Base-by-base conservation (phyloP, 1,140 invertebrate genomes). In the Ceratosolen fusciceps region DNA sequence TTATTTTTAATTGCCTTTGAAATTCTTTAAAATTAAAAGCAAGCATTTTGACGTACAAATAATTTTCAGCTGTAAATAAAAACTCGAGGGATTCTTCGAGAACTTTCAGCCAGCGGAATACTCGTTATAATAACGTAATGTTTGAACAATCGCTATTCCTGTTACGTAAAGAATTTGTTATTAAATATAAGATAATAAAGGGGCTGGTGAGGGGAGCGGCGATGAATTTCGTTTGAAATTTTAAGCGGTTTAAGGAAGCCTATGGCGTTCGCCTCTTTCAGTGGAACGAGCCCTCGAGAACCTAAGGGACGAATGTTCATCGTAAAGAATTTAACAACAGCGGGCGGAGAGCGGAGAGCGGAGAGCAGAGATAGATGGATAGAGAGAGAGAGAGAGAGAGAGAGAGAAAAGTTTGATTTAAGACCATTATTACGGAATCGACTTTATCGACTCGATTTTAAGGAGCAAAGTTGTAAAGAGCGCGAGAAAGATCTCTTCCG, bases 261-360 rank as follows among this genome's bases (percentile, higher is more conserved):
- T 60, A 60, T 34, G 31, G n/a, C 60, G 60, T 37, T 21, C 83
- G 74, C 81, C 80, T 82, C 84, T 84, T 85, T 83, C 70, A 74
- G 81, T 84, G 82, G 83, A 83, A 56, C 12, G 54, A 56, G n/a
- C 3, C 54, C n/a, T 21, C 82, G 24, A 84, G 79, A 67, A 2
- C 34, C 56, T 10, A 49, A n/a, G 67, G 26, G 84, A 87, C 85
- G 86, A 87, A 87, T 87, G 85, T 81, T 72, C 83, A 84, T 87
- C 85, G 86, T 87, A 86, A 87, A 87, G 85, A 87, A 84, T 87
- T 87, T 87, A 87, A 87, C 85, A 85, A 83, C 83, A 81, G 75
- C 76, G 81, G 78, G 80, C 80, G 75, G 81, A 80, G 80, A 83
- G 78, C 81, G 24, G 58, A 39, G 62, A 74, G 19, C 37, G n/a